Conservation (phyloP, 2,113 vertebrate species). For the Isichthys henryi region DNA sequence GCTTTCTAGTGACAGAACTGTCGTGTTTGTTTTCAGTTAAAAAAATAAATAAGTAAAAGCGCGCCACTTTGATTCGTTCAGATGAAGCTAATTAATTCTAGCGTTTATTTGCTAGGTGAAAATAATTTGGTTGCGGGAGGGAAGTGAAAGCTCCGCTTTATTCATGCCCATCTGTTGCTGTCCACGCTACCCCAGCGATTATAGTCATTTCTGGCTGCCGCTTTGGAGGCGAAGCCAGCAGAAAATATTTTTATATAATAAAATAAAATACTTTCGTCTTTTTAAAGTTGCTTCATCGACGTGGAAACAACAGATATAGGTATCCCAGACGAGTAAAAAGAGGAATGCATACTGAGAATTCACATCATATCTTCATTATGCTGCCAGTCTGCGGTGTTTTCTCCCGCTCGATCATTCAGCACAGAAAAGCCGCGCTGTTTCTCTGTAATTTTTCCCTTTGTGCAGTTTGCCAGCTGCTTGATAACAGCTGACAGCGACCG, state of each 20-base stretch:
- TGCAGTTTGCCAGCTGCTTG: constrained; percentile 42
- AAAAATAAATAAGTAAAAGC: background rate
- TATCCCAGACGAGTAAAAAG: too few relatives aligned
- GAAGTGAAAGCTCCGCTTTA: background rate
- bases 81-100: constrained; percentile 8
- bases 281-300: background rate
- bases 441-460: constrained; percentile 24
- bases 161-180: background rate
- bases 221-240: background rate
- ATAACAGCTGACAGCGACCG: constrained; percentile 43
- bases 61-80: background rate
- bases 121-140: background rate
- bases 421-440: background rate
- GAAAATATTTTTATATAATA: background rate
- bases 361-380: background rate
- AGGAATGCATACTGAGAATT: background rate
- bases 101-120: background rate
- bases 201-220: background rate
- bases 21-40: background rate
- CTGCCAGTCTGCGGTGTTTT: background rate
- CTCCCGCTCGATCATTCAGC: background rate
- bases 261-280: background rate
- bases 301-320: background rate
- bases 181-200: background rate
- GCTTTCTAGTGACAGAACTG: background rate